A percentile compares a stretch with the other conserved stretches of the same genome.
Evolutionary conservation across 2,797 vertebrate genomes (phyloP).

Genomic region (Hypotaenidia okinawae): DNA sequence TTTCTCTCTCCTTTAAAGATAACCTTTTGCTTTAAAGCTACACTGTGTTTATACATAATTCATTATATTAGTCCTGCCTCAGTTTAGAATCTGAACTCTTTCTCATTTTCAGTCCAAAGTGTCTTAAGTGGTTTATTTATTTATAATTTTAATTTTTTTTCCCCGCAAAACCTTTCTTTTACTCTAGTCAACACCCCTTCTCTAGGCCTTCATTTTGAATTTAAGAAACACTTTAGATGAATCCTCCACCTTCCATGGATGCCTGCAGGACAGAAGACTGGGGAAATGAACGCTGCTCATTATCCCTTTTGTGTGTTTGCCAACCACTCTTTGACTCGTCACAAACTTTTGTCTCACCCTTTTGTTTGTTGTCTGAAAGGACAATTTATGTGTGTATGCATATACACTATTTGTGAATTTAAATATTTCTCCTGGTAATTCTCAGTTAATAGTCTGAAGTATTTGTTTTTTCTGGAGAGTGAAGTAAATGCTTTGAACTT

Average conservation of each 20-base stretch:
- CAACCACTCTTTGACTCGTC: background rate
- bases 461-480: constrained; percentile 30
- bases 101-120: background rate
- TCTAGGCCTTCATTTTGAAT: constrained; percentile 17
- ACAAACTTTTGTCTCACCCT: background rate
- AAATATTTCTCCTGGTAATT: background rate
- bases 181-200: background rate
- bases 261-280: background rate
- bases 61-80: background rate
- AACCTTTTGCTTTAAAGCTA: background rate
- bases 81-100: background rate
- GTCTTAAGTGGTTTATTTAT: too few relatives aligned
- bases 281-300: background rate
- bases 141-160: background rate
- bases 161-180: background rate
- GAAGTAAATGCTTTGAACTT: constrained; percentile 34
- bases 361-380: background rate
- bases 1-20: background rate
- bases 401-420: background rate
- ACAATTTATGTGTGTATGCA: background rate
- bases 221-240: background rate
- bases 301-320: background rate
- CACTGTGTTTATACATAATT: background rate
- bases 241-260: background rate
- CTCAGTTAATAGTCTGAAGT: background rate